Base-by-base conservation (phyloP, 2,888 invertebrate genomes). In the Protonemura montana region DNA sequence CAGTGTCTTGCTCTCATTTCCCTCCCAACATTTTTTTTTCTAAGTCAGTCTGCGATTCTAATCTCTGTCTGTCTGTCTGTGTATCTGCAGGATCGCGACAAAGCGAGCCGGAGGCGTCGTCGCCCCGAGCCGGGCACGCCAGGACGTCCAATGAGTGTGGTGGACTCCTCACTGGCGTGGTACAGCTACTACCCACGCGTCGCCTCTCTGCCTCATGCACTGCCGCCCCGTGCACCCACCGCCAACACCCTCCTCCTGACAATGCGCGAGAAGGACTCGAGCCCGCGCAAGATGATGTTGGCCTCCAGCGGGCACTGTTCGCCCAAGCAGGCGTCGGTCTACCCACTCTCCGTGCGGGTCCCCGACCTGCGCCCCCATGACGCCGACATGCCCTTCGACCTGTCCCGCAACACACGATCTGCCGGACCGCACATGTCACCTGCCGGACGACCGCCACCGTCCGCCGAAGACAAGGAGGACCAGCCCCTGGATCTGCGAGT, bases 221-320 rank as follows among this genome's bases (percentile, higher is more conserved):
- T 90, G 89, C 90, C 90, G 86, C 88, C 78, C 86, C 84, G 85
- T 86, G 86, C n/a, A n/a, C n/a, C n/a, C n/a, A n/a, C 35, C 35
- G 35, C 35, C 10, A 10, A 85, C 87, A 76, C 85, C 87, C 94
- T 92, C 93, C 93, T 93, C 93, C 91, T 82, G 92, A 93, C 94
- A 93, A 95, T 96, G 95, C 94, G 97, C 93, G 97, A 97, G 93
- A 97, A 97, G 93, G 97, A 97, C 94, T 96, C 97, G 92, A 96
- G 96, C 91, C 97, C 97, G 91, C 94, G 97, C 92, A 97, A 97
- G 93, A 96, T 97, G 95, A 93, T 95, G 91, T 91, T 92, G 86
- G 93, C 89, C 29, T 87, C 89, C 90, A 92, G 92, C 88, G 94
- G 94, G 86, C 93, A 94, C 90, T 93, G 93, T 89, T 95, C 95